These are phyloP conservation scores for Brenthis hecate DNA, from an alignment of 2,888 invertebrate genomes.

Conservation along the genomic window DNA sequence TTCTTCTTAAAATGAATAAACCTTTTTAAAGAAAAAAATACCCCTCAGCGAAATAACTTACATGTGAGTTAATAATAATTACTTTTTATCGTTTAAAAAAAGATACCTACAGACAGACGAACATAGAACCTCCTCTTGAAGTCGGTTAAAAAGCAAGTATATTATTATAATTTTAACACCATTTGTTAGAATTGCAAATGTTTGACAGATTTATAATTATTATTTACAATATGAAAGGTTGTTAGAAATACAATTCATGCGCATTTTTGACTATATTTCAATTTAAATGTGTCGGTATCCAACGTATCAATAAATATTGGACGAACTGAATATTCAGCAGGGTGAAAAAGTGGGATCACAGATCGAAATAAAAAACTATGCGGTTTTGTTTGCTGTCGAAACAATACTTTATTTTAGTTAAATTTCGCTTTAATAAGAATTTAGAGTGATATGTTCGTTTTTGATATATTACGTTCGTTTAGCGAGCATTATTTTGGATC, in stretches of 20 bases:
- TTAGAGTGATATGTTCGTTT: no score
- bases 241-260: constrained; percentile 14
- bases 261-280: constrained; percentile 26
- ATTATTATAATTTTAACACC: no score
- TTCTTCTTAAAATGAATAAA: no score
- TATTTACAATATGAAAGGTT: constrained; percentile 19
- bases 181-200: neutral
- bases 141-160: no score
- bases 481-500: no score
- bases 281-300: constrained; percentile 27
- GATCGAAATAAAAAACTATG: constrained; percentile 11
- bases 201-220: constrained; percentile 17
- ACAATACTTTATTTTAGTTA: constrained; percentile 15
- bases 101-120: no score
- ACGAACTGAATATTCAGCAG: constrained; percentile 29
- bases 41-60: no score
- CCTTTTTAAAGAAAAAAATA: no score
- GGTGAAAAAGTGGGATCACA: constrained; percentile 25
- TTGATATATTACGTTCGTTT: no score
- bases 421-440: constrained; percentile 12
- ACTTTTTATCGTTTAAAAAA: no score
- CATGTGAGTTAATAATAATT: no score
- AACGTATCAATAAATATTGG: constrained; percentile 30
- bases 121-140: no score
- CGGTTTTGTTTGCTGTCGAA: constrained; percentile 15